These are phyloP conservation scores for Cyrtonyx montezumae DNA, from an alignment of 2,113 vertebrate genomes.

Conservation along the genomic window DNA sequence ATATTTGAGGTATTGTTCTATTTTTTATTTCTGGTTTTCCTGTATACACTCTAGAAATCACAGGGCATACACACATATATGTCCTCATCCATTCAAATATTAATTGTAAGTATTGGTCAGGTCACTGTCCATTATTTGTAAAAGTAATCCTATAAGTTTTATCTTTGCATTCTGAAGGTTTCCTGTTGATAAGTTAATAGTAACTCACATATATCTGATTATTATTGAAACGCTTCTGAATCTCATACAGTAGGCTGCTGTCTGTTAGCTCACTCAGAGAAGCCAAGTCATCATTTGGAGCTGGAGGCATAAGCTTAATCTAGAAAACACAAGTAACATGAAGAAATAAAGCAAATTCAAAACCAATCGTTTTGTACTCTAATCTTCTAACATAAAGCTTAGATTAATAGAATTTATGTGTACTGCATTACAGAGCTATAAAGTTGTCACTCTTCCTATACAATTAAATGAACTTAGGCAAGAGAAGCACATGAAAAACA, in stretches of 20 bases:
- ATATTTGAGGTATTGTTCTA: neutral
- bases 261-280: constrained; percentile 94
- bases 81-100: neutral
- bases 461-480: neutral
- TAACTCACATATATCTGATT: constrained; percentile 94
- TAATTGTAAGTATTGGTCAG: neutral
- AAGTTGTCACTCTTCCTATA: neutral
- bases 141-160: neutral
- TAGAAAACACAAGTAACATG: constrained; percentile 62
- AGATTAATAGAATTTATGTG: neutral
- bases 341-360: neutral
- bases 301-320: constrained; percentile 93
- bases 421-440: neutral
- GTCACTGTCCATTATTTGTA: neutral
- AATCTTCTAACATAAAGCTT: neutral
- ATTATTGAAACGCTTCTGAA: constrained; percentile 95
- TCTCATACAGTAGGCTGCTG: constrained; percentile 97
- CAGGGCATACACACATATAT: neutral
- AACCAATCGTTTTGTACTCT: neutral
- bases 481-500: neutral
- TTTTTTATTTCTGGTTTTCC: neutral
- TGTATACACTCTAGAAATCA: neutral
- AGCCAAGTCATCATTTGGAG: constrained; percentile 93
- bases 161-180: neutral
- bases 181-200: neutral